Evolutionary conservation across 1,140 invertebrate genomes (phyloP).

Genomic region (Streblospio benedicti): DNA sequence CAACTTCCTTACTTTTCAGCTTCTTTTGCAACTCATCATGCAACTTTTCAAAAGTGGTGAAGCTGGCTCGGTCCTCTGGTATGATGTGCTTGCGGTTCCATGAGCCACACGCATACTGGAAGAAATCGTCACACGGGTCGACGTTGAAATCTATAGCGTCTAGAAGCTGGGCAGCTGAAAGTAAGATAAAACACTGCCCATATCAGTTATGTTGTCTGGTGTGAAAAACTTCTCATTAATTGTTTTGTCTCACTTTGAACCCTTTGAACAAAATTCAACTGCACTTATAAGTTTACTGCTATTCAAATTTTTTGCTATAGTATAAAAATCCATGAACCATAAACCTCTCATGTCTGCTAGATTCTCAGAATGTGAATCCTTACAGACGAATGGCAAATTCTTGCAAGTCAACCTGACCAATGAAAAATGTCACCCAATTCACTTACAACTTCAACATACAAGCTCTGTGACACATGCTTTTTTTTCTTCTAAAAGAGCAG

Average conservation of each 20-base stretch:
- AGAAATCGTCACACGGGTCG: slow-evolving; percentile 80
- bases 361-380: background rate
- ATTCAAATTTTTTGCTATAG: background rate
- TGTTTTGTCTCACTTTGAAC: background rate
- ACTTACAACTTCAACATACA: background rate
- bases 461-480: background rate
- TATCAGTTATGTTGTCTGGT: background rate
- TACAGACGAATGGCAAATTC: too few relatives aligned
- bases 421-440: background rate
- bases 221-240: background rate
- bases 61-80: slow-evolving; percentile 76
- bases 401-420: background rate
- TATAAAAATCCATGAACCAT: background rate
- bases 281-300: too few relatives aligned
- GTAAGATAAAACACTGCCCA: background rate
- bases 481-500: background rate
- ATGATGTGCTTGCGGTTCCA: slow-evolving; percentile 84
- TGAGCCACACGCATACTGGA: slow-evolving; percentile 77
- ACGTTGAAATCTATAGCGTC: slow-evolving; percentile 71
- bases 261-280: too few relatives aligned
- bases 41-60: slow-evolving; percentile 80
- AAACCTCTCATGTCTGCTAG: background rate
- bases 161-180: slow-evolving; percentile 69
- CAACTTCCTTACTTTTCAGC: slow-evolving; percentile 56
- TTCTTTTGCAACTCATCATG: slow-evolving; percentile 72